Conservation (phyloP, 2,113 vertebrate species). For the Helogale parvula region DNA sequence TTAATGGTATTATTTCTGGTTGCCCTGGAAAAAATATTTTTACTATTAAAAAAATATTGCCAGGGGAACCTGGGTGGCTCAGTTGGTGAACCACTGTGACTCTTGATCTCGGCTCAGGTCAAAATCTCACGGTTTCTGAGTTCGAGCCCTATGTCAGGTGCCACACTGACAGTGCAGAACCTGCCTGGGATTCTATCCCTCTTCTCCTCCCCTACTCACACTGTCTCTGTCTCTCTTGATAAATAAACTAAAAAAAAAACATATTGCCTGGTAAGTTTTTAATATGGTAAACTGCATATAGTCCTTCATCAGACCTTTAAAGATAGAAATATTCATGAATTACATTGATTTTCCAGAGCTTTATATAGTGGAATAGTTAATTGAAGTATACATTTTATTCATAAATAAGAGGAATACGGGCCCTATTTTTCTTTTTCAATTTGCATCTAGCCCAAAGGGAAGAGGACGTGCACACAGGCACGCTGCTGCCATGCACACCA, state of each 20-base stretch:
- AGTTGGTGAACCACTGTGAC: too few species aligned
- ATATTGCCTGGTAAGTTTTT: not conserved
- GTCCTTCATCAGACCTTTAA: slow-evolving; percentile 6
- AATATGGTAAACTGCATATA: not conserved
- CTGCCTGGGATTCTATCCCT: too few species aligned
- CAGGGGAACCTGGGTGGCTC: too few species aligned
- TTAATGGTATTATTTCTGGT: not conserved
- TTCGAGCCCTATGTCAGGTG: too few species aligned
- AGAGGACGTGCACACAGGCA: not conserved
- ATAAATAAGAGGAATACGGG: not conserved
- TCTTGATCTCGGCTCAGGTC: too few species aligned
- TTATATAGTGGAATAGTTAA: not conserved
- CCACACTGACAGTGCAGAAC: too few species aligned
- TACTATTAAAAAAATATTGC: not conserved
- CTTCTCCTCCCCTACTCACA: too few species aligned
- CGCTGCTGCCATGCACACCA: fast-evolving
- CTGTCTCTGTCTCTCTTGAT: too few species aligned
- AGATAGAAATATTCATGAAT: not conserved
- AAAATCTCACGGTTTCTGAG: too few species aligned
- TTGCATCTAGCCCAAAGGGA: not conserved
- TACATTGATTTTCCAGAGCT: not conserved
- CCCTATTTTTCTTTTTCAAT: not conserved
- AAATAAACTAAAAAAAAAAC: not conserved
- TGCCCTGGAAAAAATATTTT: not conserved
- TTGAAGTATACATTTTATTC: not conserved